Evolutionary conservation across 2,888 invertebrate species (phyloP).

Genomic region (Leptopterna dolabrata): DNA sequence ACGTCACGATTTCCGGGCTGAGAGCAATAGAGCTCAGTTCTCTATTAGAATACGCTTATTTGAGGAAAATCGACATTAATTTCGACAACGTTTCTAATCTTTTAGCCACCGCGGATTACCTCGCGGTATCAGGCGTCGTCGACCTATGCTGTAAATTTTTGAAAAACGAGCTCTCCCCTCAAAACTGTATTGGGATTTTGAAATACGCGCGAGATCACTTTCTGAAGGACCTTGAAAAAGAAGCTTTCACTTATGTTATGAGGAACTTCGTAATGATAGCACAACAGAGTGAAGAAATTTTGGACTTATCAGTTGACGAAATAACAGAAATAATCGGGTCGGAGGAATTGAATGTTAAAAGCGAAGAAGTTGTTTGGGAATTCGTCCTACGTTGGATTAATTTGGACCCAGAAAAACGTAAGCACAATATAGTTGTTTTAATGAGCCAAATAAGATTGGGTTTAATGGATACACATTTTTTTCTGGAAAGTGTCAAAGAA

Average conservation of each 20-base stretch:
- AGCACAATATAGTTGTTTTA: slow-evolving; percentile 79
- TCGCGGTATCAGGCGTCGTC: slow-evolving; percentile 84
- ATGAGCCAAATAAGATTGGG: slow-evolving; percentile 86
- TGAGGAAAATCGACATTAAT: slow-evolving; percentile 80
- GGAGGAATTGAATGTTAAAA: slow-evolving; percentile 87
- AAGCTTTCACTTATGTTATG: slow-evolving; percentile 78
- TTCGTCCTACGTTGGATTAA: slow-evolving; percentile 89
- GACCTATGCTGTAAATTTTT: slow-evolving; percentile 85
- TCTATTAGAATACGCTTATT: slow-evolving; percentile 87
- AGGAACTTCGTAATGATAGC: slow-evolving; percentile 80
- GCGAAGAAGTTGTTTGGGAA: slow-evolving; percentile 90
- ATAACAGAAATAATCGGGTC: slow-evolving; percentile 81
- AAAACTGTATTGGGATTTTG: slow-evolving; percentile 87
- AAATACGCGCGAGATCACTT: slow-evolving; percentile 83
- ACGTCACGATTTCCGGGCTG: slow-evolving; percentile 82
- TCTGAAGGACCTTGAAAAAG: slow-evolving; percentile 77
- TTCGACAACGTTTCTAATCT: slow-evolving; percentile 84
- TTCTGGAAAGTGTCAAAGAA: slow-evolving; percentile 89
- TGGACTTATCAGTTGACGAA: slow-evolving; percentile 78
- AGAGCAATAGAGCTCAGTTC: slow-evolving; percentile 80
- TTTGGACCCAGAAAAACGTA: slow-evolving; percentile 78
- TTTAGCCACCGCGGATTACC: slow-evolving; percentile 87
- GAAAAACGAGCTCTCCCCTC: slow-evolving; percentile 75
- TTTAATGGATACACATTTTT: slow-evolving; percentile 88
- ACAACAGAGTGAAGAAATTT: slow-evolving; percentile 76